Base-by-base conservation (phyloP, 2,797 vertebrate species). In the Ctenopoma multispine region DNA sequence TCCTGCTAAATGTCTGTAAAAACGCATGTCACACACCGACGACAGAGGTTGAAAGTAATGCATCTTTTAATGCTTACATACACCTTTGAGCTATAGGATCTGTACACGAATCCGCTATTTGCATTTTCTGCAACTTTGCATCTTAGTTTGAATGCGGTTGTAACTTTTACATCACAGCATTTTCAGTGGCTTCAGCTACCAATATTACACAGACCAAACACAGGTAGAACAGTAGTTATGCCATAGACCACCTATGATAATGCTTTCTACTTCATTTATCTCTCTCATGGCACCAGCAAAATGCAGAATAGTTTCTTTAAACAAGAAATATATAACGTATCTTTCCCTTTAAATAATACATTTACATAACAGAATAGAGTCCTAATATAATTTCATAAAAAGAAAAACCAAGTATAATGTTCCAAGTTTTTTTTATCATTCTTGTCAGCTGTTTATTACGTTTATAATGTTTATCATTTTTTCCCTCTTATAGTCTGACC, bases 401-500 rank as follows among this genome's bases (percentile, higher is more conserved):
- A 41, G 12, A 43, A 13, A 4, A 56, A 67, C 3, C 53, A 29
- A 12, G 21, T 48, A 40, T 56, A 6, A 44, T 49, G 2, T 49
- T 11, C 9, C 31, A 21, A 8, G 8, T 18, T 8, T 18, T 34
- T 6, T 34, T 20, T 18, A 31, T 58, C 1, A 21, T 41, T 51
- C 31, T 18, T 11, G 21, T 4, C 38, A 61, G 29, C 38, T 48
- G 15, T 47, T 61, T 59, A 14, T 53, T 54, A 14, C 41, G 24
- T 66, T 68, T 59, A 14, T 53, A 57, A 14, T 46, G 24, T 66
- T 68, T 50, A 56, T 69, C 17, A 36, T 64, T 78, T 7, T 24
- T 4, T n/a, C 24, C 12, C 48, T 53, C 13, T n/a, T 59, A 13
- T 60, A 54, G 80, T 58, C 51, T 40, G 34, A 83, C 74, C 56